Evolutionary conservation across 2,888 invertebrate species (phyloP).

Genomic region (Petrolisthes manimaculis): DNA sequence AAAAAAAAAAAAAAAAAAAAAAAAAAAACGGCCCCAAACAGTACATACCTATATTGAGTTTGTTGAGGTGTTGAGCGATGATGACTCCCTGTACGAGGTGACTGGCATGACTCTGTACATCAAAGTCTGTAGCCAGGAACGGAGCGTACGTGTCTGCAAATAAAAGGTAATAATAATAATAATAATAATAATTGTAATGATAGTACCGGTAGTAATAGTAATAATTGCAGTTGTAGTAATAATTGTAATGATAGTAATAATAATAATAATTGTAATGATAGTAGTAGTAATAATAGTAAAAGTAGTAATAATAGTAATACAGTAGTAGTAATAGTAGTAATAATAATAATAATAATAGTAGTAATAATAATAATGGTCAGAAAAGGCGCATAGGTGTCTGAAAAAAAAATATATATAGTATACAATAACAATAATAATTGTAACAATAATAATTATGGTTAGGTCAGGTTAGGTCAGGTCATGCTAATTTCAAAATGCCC

Average conservation of each 20-base stretch:
- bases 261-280: not conserved
- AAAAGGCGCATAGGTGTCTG: not conserved
- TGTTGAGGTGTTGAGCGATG: constrained; percentile 62
- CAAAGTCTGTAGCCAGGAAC: constrained; percentile 59
- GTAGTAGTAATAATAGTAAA: not conserved
- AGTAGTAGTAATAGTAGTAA: no score
- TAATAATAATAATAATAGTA: no score
- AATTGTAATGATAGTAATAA: not conserved
- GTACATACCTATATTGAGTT: constrained; percentile 61
- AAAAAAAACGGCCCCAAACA: no score
- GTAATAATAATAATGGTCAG: no score
- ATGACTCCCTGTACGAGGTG: constrained; percentile 62
- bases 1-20: no score
- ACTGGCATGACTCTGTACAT: constrained; percentile 60
- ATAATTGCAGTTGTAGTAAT: no score
- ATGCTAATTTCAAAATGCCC: no score
- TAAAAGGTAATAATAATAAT: not conserved
- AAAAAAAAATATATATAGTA: not conserved
- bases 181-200: no score
- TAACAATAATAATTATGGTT: no score
- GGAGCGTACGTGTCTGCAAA: constrained; percentile 55
- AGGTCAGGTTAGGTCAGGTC: not conserved
- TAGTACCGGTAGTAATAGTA: not conserved
- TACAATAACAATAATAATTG: not conserved
- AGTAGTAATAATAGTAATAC: no score